Percentiles rank a stretch among this genome's conserved stretches.
These are phyloP conservation scores for Ectobius pallidus DNA, from an alignment of 2,888 invertebrate genomes.

Conservation along the genomic window DNA sequence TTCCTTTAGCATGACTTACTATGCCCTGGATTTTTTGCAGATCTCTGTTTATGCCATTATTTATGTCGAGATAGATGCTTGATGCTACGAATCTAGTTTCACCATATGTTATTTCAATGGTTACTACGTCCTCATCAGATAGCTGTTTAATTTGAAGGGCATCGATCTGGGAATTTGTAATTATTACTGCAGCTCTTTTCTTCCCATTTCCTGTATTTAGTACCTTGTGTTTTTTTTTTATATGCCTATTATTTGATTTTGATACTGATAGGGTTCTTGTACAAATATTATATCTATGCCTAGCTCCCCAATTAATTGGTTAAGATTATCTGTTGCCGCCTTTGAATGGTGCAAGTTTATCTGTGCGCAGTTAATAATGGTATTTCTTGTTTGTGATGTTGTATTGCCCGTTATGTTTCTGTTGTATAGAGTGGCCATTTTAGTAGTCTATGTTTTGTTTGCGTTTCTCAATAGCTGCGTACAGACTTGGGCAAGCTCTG, in stretches of 20 bases:
- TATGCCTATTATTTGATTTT: background rate
- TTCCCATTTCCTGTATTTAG: background rate
- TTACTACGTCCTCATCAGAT: background rate
- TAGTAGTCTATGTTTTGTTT: constrained; percentile 2
- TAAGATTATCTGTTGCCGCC: background rate
- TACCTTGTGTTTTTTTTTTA: too few relatives aligned
- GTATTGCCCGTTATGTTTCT: background rate
- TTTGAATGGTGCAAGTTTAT: background rate
- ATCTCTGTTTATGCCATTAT: constrained; percentile 3
- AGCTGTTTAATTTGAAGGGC: background rate
- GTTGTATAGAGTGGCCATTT: background rate
- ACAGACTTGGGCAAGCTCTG: background rate
- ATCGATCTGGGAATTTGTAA: background rate
- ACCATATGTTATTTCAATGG: background rate
- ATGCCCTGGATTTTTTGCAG: background rate
- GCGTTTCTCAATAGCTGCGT: too few relatives aligned
- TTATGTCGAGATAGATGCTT: background rate
- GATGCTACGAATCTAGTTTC: background rate
- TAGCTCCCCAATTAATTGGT: background rate
- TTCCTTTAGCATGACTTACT: background rate
- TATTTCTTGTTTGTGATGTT: background rate
- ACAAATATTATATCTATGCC: background rate
- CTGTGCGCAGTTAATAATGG: too few relatives aligned
- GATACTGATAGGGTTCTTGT: background rate
- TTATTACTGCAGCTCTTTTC: background rate